Evolutionary conservation across 2,113 vertebrate species (phyloP).

Genomic region (Nematolebias whitei): DNA sequence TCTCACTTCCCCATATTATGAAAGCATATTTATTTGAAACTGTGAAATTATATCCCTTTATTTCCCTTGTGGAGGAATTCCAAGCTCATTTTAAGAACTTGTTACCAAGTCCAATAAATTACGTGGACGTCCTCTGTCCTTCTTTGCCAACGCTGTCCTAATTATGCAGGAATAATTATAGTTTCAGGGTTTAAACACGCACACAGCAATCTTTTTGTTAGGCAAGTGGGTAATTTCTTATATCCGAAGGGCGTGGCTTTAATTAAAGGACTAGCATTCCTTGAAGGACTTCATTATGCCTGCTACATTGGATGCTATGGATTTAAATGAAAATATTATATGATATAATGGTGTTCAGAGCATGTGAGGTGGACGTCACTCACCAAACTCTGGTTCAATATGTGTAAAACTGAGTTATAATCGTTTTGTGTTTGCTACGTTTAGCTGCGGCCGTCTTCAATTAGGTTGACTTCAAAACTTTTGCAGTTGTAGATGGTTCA

Average conservation of each 20-base stretch:
- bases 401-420: too few species aligned
- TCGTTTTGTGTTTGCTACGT: too few species aligned
- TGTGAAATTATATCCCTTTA: slow-evolving; percentile 41
- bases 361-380: too few species aligned
- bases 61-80: slow-evolving; percentile 40
- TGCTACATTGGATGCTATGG: too few species aligned
- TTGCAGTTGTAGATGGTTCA: too few species aligned
- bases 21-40: slow-evolving; percentile 58
- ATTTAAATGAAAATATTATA: too few species aligned
- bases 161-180: slow-evolving; percentile 2
- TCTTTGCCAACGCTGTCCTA: background rate
- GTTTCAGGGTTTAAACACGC: slow-evolving; percentile 1
- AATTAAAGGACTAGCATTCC: background rate
- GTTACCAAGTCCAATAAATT: slow-evolving; percentile 22
- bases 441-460: too few species aligned
- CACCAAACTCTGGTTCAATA: too few species aligned
- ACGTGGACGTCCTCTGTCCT: slow-evolving; percentile 10
- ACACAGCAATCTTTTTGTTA: slow-evolving; percentile 12
- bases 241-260: background rate
- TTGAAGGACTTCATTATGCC: too few species aligned
- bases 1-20: slow-evolving; percentile 28
- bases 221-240: background rate
- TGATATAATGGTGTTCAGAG: too few species aligned
- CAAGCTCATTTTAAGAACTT: slow-evolving; percentile 45
- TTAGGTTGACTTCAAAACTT: too few species aligned